Evolutionary conservation across 1,140 invertebrate species (phyloP), one percentile per base, ranked within the genome.

Genomic region (Drosophila azteca): DNA sequence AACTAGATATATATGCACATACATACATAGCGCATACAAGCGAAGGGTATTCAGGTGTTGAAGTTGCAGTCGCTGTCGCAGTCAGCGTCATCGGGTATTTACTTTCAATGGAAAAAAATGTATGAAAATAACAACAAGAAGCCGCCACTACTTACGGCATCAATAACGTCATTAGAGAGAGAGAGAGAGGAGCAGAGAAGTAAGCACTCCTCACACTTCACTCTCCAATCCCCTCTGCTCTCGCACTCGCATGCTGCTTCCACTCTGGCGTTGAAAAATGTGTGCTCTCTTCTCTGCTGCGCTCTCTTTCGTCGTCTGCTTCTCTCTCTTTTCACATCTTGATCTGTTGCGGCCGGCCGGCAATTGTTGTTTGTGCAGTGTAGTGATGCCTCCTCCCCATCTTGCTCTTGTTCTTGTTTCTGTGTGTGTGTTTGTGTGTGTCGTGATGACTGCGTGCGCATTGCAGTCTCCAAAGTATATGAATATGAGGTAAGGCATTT

Each of bases 161-260:
- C 75, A 66, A 79, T 79, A 83, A 79, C 80, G 79, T 84, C 79
- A 84, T 83, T 48, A 55, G 75, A 64, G 20, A 35, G 15, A 31
- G 57, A 50, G 44, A 46, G 9, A 52, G 45, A 26, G 53, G 44
- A 41, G 22, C n/a, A 41, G 26, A 48, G 59, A 49, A 54, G 49
- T 52, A 8, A 48, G 24, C 22, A 29, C 57, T n/a, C n/a, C n/a
- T n/a, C n/a, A n/a, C n/a, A n/a, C n/a, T n/a, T n/a, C 22, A 29
- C 57, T 26, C 24, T 26, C 24, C 45, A 24, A 22, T n/a, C 44
- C 8, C 11, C 48, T 8, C 35, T 29, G 8, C n/a, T 26, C 4
- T 6, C 0, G 41, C 62, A 20, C 26, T 13, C 24, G 17, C 11
- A 8, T 29, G n/a, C 8, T 22, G 20, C 45, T 46, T 11, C 31